Evolutionary conservation across 2,797 vertebrate genomes (phyloP), one percentile per base, ranked within the genome.

Genomic region (Gallinago solitaria): DNA sequence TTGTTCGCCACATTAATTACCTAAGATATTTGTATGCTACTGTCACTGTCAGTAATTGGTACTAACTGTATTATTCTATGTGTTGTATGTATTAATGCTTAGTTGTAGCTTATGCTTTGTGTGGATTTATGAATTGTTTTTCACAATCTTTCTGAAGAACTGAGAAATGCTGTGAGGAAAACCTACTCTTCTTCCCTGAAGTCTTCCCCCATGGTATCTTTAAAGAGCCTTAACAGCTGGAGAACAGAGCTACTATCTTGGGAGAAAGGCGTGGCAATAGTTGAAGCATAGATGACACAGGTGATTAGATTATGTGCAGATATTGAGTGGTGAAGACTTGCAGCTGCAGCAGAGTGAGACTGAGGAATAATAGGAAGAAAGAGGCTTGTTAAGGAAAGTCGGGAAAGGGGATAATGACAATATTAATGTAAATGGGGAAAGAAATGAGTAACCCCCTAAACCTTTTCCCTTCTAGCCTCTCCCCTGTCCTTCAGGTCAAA

Each of bases 221-320:
- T 28, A 67, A 61, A 63, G 19, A 8, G 9, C 16, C 69, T 63
- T 30, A 67, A 56, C 35, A 57, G 6, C 21, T 33, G n/a, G 27
- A 14, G 27, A 84, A 27, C 9, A 69, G 30, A 79, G 12, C 8
- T 73, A 5, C n/a, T 14, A 2, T 11, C 39, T 16, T 51, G 41
- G 20, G 27, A 82, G 71, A 69, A 73, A 33, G 8, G 16, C 37
- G 28, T 8, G 28, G 16, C 9, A 27, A 16, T 8, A 7, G 4
- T 5, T n/a, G 18, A 73, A 87, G 74, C 41, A 35, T 5, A 33
- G 12, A 21, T 7, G 28, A 43, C 1, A 0, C 5, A 45, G 1
- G 9, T 50, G 25, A 64, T 9, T 24, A 25, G n/a, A 12, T 37
- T n/a, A 23, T 0, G 0, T 68, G n/a, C 13, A 70, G 48, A 32